These are phyloP conservation scores for Neodon shergylaensis DNA, from an alignment of 2,113 vertebrate genomes.

Conservation along the genomic window DNA sequence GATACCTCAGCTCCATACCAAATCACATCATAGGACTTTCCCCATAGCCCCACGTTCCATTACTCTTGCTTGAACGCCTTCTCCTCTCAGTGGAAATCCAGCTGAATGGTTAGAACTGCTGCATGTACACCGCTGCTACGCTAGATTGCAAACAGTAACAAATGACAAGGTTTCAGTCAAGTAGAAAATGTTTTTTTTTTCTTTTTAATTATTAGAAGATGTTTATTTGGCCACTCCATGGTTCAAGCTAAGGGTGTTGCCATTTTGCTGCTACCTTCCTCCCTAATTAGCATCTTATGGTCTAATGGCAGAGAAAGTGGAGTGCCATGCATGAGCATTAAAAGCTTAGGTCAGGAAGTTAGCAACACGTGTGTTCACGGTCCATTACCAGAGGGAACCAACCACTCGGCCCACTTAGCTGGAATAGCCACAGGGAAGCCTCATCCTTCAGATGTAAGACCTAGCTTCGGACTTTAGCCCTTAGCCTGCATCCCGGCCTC, in stretches of 20 bases:
- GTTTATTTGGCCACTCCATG: neutral
- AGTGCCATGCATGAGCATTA: neutral
- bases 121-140: neutral
- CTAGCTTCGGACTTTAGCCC: neutral
- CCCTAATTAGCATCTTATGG: neutral
- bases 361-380: neutral
- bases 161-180: neutral
- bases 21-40: neutral
- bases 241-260: neutral
- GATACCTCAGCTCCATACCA: neutral
- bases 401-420: neutral
- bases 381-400: neutral
- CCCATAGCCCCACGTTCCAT: neutral
- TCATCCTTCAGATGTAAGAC: neutral
- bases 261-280: neutral
- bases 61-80: neutral
- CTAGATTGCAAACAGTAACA: neutral
- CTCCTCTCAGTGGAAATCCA: neutral
- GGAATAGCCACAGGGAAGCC: neutral
- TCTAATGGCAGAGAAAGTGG: neutral
- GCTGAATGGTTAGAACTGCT: neutral
- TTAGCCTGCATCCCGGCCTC: neutral
- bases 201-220: neutral
- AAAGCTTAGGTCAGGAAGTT: neutral
- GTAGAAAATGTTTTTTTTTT: neutral